Percentiles rank a stretch among this genome's conserved stretches.
Evolutionary conservation across 1,140 invertebrate genomes (phyloP).

Genomic region (Listronotus bonariensis): DNA sequence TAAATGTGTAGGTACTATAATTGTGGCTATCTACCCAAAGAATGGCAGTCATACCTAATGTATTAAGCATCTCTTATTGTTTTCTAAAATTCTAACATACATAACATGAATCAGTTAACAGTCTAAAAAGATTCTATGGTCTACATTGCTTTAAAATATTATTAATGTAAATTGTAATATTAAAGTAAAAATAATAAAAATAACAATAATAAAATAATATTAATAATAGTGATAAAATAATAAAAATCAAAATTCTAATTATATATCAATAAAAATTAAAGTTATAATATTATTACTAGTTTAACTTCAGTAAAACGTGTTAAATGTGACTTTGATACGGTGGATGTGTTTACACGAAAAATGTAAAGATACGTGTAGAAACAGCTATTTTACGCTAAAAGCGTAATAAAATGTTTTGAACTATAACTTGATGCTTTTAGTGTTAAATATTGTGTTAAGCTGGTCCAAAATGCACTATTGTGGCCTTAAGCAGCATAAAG

Average conservation of each 20-base stretch:
- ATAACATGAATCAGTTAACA: slow-evolving; percentile 35
- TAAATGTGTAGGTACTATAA: slow-evolving; percentile 21
- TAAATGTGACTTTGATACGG: slow-evolving; percentile 13
- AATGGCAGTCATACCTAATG: slow-evolving; percentile 40
- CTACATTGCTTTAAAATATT: slow-evolving; percentile 35
- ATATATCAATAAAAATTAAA: too few species aligned
- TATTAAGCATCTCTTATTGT: slow-evolving; percentile 18
- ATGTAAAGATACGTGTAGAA: slow-evolving; percentile 7
- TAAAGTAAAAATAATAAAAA: too few species aligned
- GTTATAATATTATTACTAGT: too few species aligned
- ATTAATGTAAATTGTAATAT: slow-evolving; percentile 9
- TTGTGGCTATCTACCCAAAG: slow-evolving; percentile 41
- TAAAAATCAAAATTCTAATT: too few species aligned
- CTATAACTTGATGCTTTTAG: slow-evolving; percentile 28
- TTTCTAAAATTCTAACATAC: slow-evolving; percentile 36
- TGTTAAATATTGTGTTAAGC: slow-evolving; percentile 35
- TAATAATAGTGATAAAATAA: too few species aligned
- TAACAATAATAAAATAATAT: too few species aligned
- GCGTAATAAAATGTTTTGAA: neutral
- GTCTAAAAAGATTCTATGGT: slow-evolving; percentile 30
- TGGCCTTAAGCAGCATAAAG: slow-evolving; percentile 36
- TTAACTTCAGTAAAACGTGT: slow-evolving; percentile 27
- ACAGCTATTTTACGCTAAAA: slow-evolving; percentile 8
- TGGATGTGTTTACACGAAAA: slow-evolving; percentile 20
- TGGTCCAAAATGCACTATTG: slow-evolving; percentile 33